Base-by-base conservation (phyloP, 2,888 invertebrate genomes). In the Esperia sulphurella region DNA sequence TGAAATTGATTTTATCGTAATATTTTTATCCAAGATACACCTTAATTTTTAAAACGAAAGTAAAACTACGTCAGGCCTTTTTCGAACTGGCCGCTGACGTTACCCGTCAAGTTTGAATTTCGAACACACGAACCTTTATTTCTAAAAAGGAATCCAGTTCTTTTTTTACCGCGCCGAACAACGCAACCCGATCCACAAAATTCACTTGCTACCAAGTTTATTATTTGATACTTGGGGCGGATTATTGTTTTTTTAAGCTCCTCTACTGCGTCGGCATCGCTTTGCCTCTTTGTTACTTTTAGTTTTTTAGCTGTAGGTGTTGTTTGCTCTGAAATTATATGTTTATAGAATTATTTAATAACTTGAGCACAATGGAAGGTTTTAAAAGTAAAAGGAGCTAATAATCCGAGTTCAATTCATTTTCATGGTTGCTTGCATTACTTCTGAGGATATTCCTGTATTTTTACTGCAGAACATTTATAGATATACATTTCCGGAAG, bases 131-230 rank as follows among this genome's bases (percentile, higher is more conserved):
- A 65, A 69, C 65, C 73, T 65, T 71, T 58, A 59, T 59, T 60
- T 42, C 64, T n/a, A 64, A 70, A 75, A 72, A 75, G 72, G 70
- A 59, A 56, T 61, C 58, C 63, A 57, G 64, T 78, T 9, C 29
- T 48, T 82, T 80, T 83, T 81, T 73, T 75, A 66, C 67, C 69
- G 64, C 64, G 61, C 63, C 63, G 63, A 44, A 58, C 63, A 60
- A 63, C 60, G 87, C 81, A 88, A 89, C 82, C 84, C 83, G 87
- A 88, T 86, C 83, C 72, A 73, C 72, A 55, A 86, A 86, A 88
- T 87, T 85, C 86, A 89, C 88, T 88, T 88, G 88, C 88, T 87
- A 87, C 88, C 83, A 86, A 88, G 76, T 89, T 87, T 87, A 89
- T 88, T 87, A 89, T 89, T 86, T 83, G 88, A 87, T 89, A 87